A percentile compares a stretch with the other conserved stretches of the same genome.
These are phyloP conservation scores for Siderastrea radians DNA, from an alignment of 92 coral and sea anemone species.

Conservation along the genomic window DNA sequence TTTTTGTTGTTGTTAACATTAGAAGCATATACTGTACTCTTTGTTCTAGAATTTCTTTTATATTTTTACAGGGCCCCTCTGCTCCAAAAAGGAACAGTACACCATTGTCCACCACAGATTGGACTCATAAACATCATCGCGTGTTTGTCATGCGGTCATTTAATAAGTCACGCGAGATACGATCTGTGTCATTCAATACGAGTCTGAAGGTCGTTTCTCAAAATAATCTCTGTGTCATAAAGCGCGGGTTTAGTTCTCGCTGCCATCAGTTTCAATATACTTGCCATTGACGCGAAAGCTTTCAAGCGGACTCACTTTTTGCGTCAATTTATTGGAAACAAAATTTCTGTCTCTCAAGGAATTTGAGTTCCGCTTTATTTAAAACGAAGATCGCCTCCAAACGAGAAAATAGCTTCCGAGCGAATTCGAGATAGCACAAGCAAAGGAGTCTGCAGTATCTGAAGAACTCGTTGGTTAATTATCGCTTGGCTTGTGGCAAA, in stretches of 20 bases:
- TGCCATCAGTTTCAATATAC: too few species aligned
- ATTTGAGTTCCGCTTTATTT: not conserved
- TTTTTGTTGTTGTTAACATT: too few species aligned
- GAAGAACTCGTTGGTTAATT: not conserved
- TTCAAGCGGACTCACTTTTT: not conserved
- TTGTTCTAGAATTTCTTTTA: too few species aligned
- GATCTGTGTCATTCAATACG: not conserved
- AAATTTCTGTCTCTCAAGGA: not conserved
- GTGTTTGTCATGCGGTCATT: constrained; percentile 3
- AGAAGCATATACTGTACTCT: too few species aligned
- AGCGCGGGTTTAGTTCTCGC: not conserved
- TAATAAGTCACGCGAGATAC: constrained; percentile 6
- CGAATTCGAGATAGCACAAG: not conserved
- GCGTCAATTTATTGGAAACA: not conserved
- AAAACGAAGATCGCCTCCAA: not conserved
- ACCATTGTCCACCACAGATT: too few species aligned
- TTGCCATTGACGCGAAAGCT: not conserved
- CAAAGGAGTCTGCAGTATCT: not conserved
- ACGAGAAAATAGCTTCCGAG: too few species aligned
- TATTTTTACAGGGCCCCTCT: too few species aligned
- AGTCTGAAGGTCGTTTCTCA: constrained; percentile 10
- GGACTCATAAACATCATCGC: not conserved
- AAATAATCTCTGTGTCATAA: not conserved
- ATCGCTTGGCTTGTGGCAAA: not conserved
- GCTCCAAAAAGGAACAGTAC: too few species aligned